These are phyloP conservation scores for Erpobdella octoculata DNA, from an alignment of 2,888 invertebrate species.

Conservation along the genomic window DNA sequence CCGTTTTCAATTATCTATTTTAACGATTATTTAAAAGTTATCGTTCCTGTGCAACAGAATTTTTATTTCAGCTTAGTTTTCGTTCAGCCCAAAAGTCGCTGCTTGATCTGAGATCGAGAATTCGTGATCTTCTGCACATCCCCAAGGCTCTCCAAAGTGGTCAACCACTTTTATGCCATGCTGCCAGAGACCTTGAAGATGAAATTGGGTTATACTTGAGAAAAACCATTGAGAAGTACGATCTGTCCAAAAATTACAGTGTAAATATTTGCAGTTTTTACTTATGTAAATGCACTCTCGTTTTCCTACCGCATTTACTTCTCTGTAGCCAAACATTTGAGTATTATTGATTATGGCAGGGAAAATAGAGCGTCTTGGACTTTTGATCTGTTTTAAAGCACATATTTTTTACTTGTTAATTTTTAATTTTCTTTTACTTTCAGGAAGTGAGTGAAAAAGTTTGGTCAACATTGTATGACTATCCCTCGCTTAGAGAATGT, in stretches of 20 bases:
- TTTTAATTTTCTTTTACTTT: slow-evolving; percentile 28
- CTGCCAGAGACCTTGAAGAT: slow-evolving; percentile 47
- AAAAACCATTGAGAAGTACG: slow-evolving; percentile 64
- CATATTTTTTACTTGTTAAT: too few relatives aligned
- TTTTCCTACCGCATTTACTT: too few relatives aligned
- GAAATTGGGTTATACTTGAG: slow-evolving; percentile 62
- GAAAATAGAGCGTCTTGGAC: neutral
- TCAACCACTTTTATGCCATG: slow-evolving; percentile 61
- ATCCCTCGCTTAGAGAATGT: slow-evolving; percentile 76
- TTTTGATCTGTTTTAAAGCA: neutral
- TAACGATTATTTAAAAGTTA: too few relatives aligned
- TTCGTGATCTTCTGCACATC: slow-evolving; percentile 30
- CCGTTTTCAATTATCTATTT: too few relatives aligned
- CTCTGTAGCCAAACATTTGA: too few relatives aligned
- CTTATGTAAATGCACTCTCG: too few relatives aligned
- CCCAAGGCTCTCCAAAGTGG: slow-evolving; percentile 26
- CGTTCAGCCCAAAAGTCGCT: slow-evolving; percentile 36
- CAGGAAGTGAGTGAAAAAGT: slow-evolving; percentile 65
- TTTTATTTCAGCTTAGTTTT: slow-evolving; percentile 35
- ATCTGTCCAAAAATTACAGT: slow-evolving; percentile 50
- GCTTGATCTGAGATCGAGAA: slow-evolving; percentile 56
- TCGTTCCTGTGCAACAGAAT: too few relatives aligned
- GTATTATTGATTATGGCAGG: neutral
- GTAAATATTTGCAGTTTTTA: slow-evolving; percentile 47
- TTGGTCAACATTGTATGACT: slow-evolving; percentile 82